phyloP scores from a whole-genome alignment of 2,113 vertebrate genomes.

The Corythaeola cristata region DNA sequence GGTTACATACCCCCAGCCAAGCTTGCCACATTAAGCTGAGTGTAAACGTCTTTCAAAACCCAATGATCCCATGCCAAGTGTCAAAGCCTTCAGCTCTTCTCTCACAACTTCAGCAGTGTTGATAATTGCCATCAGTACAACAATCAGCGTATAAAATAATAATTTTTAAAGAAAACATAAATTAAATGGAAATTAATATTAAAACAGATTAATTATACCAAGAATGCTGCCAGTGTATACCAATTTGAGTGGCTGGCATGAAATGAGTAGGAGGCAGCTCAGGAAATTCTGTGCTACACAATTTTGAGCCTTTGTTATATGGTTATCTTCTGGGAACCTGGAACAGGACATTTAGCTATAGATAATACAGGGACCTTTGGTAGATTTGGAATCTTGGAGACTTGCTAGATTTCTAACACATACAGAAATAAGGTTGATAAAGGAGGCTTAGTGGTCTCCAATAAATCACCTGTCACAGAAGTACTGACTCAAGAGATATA shows the following conservation, averaged over 20 bases:
- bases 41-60: not conserved
- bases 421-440: not conserved
- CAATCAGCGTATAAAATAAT: not conserved
- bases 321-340: not conserved
- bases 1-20: not conserved
- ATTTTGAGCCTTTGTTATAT: not conserved
- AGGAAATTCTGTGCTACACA: not conserved
- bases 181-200: not conserved
- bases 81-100: not conserved
- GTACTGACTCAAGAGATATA: not conserved
- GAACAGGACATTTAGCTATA: not conserved
- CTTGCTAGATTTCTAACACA: not conserved
- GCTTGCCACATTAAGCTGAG: not conserved
- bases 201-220: not conserved
- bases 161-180: not conserved
- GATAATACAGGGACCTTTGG: not conserved
- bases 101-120: not conserved
- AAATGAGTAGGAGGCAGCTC: not conserved
- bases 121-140: not conserved
- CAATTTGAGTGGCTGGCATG: not conserved
- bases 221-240: not conserved
- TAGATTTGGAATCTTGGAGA: not conserved
- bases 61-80: not conserved
- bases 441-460: not conserved
- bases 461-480: not conserved